phyloP scores from a whole-genome alignment of 2,888 invertebrate genomes.

The Lithophane socia region DNA sequence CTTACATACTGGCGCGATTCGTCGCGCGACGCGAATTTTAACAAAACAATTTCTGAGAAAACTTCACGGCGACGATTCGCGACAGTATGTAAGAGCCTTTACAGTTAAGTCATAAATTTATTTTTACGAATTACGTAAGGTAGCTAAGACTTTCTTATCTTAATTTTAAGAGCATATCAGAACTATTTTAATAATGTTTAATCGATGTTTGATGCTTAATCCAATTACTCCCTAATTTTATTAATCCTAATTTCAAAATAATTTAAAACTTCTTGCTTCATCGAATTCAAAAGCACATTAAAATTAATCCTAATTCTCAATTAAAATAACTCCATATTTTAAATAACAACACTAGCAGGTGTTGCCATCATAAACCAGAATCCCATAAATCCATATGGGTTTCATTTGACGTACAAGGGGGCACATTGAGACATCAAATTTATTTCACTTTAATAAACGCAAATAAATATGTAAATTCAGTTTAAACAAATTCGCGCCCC shows the following conservation, averaged over 20 bases:
- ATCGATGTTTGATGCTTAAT: neutral
- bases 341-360: conserved; percentile 58
- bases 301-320: conserved; percentile 24
- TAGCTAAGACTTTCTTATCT: conserved; percentile 5
- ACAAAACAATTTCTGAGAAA: too few relatives aligned
- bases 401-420: conserved; percentile 45
- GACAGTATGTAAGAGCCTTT: too few relatives aligned
- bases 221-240: conserved; percentile 16
- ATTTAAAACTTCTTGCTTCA: neutral
- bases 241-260: neutral
- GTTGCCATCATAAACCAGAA: conserved; percentile 60
- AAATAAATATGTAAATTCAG: conserved; percentile 82
- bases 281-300: conserved; percentile 3
- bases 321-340: conserved; percentile 44
- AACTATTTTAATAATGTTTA: neutral
- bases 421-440: conserved; percentile 80
- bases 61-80: too few relatives aligned
- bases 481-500: conserved; percentile 65
- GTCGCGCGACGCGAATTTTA: too few relatives aligned
- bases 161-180: conserved; percentile 4
- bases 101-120: neutral
- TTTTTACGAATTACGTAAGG: neutral
- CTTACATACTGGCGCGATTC: too few relatives aligned
- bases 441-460: conserved; percentile 85
- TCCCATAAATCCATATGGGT: conserved; percentile 57